phyloP scores from a whole-genome alignment of 1,140 invertebrate species.

The Drosophila aff. region DNA sequence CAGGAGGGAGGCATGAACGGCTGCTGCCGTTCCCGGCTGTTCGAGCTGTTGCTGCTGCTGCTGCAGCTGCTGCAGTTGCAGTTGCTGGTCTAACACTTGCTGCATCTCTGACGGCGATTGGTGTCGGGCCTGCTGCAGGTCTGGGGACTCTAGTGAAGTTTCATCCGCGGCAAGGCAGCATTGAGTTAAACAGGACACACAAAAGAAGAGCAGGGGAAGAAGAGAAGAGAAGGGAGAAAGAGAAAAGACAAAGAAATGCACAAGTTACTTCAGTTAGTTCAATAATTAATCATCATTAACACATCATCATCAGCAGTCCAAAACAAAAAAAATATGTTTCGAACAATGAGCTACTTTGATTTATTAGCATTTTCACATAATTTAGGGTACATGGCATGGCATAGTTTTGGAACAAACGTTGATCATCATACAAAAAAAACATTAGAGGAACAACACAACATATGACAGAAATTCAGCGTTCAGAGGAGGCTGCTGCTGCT shows the following conservation, averaged over 20 bases:
- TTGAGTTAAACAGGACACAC: constrained; percentile 38
- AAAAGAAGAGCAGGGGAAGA: constrained; percentile 44
- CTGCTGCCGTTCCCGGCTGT: constrained; percentile 56
- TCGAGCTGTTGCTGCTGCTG: constrained; percentile 40
- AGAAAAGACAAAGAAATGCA: constrained; percentile 56
- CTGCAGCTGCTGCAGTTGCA: constrained; percentile 44
- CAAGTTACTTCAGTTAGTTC: constrained; percentile 58
- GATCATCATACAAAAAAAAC: constrained; percentile 24
- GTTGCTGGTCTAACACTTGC: constrained; percentile 41
- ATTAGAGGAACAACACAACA: not conserved
- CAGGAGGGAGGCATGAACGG: constrained; percentile 70
- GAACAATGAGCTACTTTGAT: constrained; percentile 14
- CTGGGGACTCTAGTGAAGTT: constrained; percentile 57
- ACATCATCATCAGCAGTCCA: constrained; percentile 16
- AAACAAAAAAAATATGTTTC: constrained; percentile 12
- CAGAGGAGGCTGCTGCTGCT: not conserved
- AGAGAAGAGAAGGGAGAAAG: constrained; percentile 47
- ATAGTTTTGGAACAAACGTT: constrained; percentile 3
- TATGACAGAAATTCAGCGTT: constrained; percentile 5
- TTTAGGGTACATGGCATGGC: constrained; percentile 8
- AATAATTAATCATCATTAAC: constrained; percentile 32
- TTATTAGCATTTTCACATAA: constrained; percentile 34
- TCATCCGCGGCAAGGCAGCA: constrained; percentile 48
- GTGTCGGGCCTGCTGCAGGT: constrained; percentile 51
- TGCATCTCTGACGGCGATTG: constrained; percentile 66